These are phyloP conservation scores for Coptodon bakossiorum DNA, from an alignment of 2,113 vertebrate genomes.

Conservation along the genomic window DNA sequence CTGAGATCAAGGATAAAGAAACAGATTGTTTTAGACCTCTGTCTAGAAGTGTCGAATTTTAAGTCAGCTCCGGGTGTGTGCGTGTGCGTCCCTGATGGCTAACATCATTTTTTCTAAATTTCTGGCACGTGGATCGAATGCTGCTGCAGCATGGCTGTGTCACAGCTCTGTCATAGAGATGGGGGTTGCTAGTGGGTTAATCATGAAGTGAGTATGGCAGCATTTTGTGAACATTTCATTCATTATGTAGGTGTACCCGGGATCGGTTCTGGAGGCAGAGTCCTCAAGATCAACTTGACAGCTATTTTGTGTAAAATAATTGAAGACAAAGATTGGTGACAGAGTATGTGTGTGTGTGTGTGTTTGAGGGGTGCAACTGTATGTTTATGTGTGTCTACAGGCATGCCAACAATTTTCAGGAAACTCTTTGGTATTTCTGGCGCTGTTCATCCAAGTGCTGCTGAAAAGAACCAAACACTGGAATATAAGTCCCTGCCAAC, in stretches of 20 bases:
- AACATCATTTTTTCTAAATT: not conserved
- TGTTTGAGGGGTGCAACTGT: slow-evolving; percentile 27
- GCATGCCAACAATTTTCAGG: slow-evolving; percentile 54
- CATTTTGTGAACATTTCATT: not conserved
- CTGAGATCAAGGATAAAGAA: slow-evolving; percentile 14
- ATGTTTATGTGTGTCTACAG: slow-evolving; percentile 34
- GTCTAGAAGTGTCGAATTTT: slow-evolving; percentile 1
- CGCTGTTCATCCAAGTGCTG: slow-evolving; percentile 50
- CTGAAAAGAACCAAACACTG: slow-evolving; percentile 59
- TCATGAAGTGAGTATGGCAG: not conserved
- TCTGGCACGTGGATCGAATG: not conserved
- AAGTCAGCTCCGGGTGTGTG: not conserved
- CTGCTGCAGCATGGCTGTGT: not conserved
- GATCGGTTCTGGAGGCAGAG: not conserved
- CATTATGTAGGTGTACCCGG: not conserved
- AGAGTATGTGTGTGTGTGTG: not conserved
- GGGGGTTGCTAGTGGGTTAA: not conserved
- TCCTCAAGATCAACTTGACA: not conserved
- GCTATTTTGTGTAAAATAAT: slow-evolving; percentile 34
- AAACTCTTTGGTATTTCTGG: slow-evolving; percentile 60
- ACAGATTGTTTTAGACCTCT: slow-evolving; percentile 10
- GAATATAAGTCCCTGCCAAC: slow-evolving; percentile 58
- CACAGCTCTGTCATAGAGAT: not conserved
- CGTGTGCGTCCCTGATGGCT: not conserved
- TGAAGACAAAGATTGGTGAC: slow-evolving; percentile 43